Evolutionary conservation across 1,140 invertebrate genomes (phyloP).

Genomic region (Notospermus geniculatus): DNA sequence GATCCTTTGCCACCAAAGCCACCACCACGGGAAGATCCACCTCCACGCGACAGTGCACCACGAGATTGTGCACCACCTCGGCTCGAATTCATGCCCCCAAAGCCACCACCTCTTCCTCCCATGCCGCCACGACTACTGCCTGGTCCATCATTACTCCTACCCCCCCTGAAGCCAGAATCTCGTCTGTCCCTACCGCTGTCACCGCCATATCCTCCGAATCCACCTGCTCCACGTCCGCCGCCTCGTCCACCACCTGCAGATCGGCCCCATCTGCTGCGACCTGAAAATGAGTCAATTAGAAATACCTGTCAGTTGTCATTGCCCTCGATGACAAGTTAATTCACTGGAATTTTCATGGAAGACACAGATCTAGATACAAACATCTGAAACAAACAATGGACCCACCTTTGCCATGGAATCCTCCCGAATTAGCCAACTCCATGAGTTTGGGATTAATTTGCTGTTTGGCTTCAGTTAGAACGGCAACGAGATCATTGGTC

Average conservation of each 20-base stretch:
- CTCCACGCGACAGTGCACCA: constrained; percentile 14
- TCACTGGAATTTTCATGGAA: background rate
- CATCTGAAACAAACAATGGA: background rate
- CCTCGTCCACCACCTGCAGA: constrained; percentile 31
- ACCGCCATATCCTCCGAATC: constrained; percentile 14
- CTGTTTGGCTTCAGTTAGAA: constrained; percentile 92
- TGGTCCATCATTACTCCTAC: constrained; percentile 43
- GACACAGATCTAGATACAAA: too few species aligned
- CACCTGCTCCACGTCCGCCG: constrained; percentile 26
- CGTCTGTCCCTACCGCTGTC: constrained; percentile 21
- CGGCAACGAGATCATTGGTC: constrained; percentile 86
- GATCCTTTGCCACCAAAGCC: constrained; percentile 1
- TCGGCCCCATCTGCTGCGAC: constrained; percentile 23
- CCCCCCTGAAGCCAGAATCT: constrained; percentile 20
- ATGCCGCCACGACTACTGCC: constrained; percentile 54
- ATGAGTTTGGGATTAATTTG: constrained; percentile 63
- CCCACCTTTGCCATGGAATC: constrained; percentile 37
- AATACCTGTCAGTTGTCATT: background rate
- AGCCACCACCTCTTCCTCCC: constrained; percentile 67
- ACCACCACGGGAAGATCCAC: constrained; percentile 8
- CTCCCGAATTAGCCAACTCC: constrained; percentile 37
- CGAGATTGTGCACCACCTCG: constrained; percentile 37
- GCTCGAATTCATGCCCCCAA: constrained; percentile 58
- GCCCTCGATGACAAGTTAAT: too few species aligned
- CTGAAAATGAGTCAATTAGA: constrained; percentile 17